phyloP scores from a whole-genome alignment of 2,888 invertebrate genomes.

The Acheta domesticus region DNA sequence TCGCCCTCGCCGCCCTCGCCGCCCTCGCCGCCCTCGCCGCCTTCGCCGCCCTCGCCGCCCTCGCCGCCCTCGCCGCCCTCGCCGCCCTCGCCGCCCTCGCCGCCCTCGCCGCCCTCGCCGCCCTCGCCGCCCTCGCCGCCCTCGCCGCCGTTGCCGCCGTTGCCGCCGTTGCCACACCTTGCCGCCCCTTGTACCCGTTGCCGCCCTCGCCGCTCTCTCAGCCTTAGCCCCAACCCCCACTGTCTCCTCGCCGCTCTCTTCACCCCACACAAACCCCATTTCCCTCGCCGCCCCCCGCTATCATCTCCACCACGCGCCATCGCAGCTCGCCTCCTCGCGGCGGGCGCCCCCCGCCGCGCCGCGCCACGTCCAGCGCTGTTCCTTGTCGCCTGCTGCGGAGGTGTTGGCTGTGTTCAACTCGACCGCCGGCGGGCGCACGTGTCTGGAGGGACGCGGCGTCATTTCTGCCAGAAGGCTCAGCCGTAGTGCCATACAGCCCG shows the following conservation, averaged over 20 bases:
- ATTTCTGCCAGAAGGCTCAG: neutral
- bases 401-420: neutral
- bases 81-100: neutral
- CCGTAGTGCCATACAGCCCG: neutral
- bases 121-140: no score
- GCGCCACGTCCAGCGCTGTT: no score
- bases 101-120: no score
- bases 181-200: no score
- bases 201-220: neutral
- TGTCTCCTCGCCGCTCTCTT: neutral
- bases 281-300: neutral
- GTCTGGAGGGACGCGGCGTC: constrained; percentile 6
- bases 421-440: neutral
- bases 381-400: no score
- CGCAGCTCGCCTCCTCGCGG: neutral
- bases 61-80: neutral
- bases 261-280: neutral
- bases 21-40: neutral
- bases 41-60: neutral
- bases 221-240: neutral
- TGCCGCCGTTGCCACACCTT: no score
- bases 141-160: no score
- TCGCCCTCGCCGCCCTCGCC: neutral
- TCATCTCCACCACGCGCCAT: neutral
- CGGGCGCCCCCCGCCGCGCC: no score